These are phyloP conservation scores for Cylas formicarius DNA, from an alignment of 1,140 invertebrate genomes.

Conservation along the genomic window DNA sequence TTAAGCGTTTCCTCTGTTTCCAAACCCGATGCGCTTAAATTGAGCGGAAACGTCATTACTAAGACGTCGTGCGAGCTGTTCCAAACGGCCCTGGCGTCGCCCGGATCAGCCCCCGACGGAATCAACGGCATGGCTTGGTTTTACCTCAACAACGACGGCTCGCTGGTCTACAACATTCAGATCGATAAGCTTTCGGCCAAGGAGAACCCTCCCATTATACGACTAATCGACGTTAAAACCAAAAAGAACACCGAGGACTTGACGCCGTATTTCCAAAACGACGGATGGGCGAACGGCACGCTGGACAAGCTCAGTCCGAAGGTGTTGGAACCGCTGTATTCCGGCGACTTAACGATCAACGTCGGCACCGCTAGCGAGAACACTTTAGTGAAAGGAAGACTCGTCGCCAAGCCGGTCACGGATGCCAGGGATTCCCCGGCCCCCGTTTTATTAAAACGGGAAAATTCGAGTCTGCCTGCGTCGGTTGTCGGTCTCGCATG, in stretches of 20 bases:
- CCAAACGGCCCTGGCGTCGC: constrained; percentile 55
- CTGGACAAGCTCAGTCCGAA: constrained; percentile 57
- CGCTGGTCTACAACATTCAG: constrained; percentile 65
- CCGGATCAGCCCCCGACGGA: constrained; percentile 40
- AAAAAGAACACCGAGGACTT: constrained; percentile 62
- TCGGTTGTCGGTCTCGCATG: constrained; percentile 67
- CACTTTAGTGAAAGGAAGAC: constrained; percentile 54
- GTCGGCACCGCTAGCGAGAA: constrained; percentile 54
- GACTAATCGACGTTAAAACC: constrained; percentile 59
- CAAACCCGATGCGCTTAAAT: constrained; percentile 51
- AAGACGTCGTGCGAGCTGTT: constrained; percentile 74
- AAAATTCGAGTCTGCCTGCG: constrained; percentile 45
- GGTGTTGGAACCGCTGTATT: constrained; percentile 70
- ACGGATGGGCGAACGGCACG: constrained; percentile 60
- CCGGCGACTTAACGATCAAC: constrained; percentile 67
- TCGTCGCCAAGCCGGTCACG: constrained; percentile 61
- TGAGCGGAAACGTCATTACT: constrained; percentile 60
- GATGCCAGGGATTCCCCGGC: constrained; percentile 63
- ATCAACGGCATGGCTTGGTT: constrained; percentile 64
- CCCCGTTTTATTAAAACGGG: constrained; percentile 57
- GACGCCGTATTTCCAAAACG: constrained; percentile 47
- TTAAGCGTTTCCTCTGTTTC: constrained; percentile 59
- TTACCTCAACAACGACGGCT: constrained; percentile 67
- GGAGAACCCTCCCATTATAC: constrained; percentile 55
- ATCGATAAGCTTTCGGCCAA: constrained; percentile 43